A percentile compares a stretch with the other conserved stretches of the same genome.
These are phyloP conservation scores for Cyprinodon tularosa DNA, from an alignment of 2,113 vertebrate genomes.

Conservation along the genomic window DNA sequence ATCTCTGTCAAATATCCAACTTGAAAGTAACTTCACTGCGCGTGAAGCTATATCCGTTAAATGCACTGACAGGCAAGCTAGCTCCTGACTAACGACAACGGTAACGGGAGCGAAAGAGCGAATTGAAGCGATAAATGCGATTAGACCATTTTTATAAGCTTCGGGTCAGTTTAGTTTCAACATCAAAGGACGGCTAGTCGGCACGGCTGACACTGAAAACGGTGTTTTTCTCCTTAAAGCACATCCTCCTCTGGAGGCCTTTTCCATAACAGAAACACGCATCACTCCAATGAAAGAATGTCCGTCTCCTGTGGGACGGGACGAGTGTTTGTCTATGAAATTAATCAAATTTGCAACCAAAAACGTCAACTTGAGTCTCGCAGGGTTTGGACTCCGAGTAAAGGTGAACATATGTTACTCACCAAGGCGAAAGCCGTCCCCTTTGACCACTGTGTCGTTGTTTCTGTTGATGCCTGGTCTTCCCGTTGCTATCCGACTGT, in stretches of 20 bases:
- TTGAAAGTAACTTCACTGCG: no score
- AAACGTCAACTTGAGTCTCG: background rate
- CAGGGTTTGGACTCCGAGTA: background rate
- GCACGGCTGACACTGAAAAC: background rate
- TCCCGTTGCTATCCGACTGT: conserved; percentile 55
- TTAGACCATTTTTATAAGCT: background rate
- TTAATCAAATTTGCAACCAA: background rate
- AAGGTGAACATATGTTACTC: conserved; percentile 39
- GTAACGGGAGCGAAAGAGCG: background rate
- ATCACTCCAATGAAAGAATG: conserved; percentile 20
- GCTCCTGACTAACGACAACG: conserved; percentile 52
- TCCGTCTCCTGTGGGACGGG: conserved; percentile 13
- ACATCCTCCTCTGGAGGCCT: conserved; percentile 70
- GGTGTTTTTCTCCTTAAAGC: conserved; percentile 21
- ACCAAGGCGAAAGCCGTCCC: conserved; percentile 32
- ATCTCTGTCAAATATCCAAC: no score
- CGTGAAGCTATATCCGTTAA: conserved; percentile 1
- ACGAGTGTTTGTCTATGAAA: conserved; percentile 9
- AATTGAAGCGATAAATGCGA: background rate
- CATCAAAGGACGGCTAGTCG: background rate
- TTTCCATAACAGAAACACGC: conserved; percentile 50
- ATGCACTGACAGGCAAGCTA: conserved; percentile 38
- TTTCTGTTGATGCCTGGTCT: conserved; percentile 37
- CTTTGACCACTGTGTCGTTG: conserved; percentile 41
- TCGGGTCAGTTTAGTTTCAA: background rate